Evolutionary conservation across 2,113 vertebrate genomes (phyloP).

Genomic region (Columbina picui): DNA sequence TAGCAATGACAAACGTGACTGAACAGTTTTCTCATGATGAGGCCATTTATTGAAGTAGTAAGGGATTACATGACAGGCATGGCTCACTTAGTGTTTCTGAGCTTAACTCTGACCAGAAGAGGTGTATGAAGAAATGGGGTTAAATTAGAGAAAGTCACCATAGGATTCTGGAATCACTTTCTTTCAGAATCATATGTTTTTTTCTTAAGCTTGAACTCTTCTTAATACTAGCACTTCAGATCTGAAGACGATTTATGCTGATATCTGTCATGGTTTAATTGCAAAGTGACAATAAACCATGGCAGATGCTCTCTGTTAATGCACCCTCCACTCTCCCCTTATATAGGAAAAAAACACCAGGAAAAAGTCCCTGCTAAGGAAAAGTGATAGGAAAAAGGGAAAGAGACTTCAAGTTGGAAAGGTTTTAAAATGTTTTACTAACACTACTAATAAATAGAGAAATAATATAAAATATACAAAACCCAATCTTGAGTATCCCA

Average conservation of each 20-base stretch:
- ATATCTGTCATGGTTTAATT: not conserved
- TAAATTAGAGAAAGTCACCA: not conserved
- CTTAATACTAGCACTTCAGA: not conserved
- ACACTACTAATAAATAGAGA: too few species aligned
- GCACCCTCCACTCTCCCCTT: too few species aligned
- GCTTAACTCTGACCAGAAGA: not conserved
- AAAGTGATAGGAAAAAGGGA: too few species aligned
- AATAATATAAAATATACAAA: too few species aligned
- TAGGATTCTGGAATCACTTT: not conserved
- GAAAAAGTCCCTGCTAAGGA: too few species aligned
- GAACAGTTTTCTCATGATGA: not conserved
- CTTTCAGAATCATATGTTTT: not conserved
- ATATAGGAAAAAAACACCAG: too few species aligned
- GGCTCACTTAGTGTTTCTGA: not conserved
- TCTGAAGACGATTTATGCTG: not conserved
- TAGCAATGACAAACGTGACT: not conserved
- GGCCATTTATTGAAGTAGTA: not conserved
- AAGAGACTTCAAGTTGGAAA: too few species aligned
- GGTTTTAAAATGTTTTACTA: too few species aligned
- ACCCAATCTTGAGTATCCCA: too few species aligned
- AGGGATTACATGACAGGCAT: not conserved
- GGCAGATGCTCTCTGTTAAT: too few species aligned
- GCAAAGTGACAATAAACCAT: too few species aligned
- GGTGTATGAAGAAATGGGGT: not conserved
- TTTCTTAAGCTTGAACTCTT: constrained; percentile 1